Percentiles rank a stretch among this genome's conserved stretches.
Conservation (phyloP, 1,140 invertebrate species). For the Pseudoatta argentina region DNA sequence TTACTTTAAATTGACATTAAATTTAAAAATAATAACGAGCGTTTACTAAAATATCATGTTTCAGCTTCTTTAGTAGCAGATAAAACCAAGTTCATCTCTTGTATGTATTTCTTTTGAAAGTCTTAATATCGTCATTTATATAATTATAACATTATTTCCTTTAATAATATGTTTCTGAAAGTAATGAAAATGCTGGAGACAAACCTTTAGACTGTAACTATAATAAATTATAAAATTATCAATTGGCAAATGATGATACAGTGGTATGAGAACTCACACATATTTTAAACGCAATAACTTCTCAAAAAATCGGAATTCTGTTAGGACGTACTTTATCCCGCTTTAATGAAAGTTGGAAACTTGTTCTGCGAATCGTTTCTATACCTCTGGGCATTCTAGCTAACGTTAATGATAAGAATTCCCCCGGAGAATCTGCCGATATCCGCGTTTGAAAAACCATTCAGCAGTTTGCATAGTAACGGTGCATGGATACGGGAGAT, state of each 20-base stretch:
- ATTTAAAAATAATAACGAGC: constrained; percentile 24
- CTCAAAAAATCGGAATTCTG: not conserved
- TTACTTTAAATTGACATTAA: not conserved
- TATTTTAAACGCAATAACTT: constrained; percentile 13
- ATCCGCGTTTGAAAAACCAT: not conserved
- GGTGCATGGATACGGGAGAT: constrained; percentile 20
- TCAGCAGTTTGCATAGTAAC: constrained; percentile 35
- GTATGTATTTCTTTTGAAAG: constrained; percentile 2
- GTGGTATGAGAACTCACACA: not conserved
- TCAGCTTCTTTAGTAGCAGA: not conserved
- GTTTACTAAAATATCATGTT: constrained; percentile 3
- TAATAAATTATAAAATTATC: constrained; percentile 19
- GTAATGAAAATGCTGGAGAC: not conserved
- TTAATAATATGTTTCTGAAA: constrained; percentile 9
- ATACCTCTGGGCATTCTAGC: not conserved
- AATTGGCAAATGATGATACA: not conserved
- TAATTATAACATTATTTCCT: constrained; percentile 28
- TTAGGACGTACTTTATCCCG: not conserved
- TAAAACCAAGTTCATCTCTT: not conserved
- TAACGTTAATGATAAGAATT: constrained; percentile 33
- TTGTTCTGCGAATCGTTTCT: not conserved
- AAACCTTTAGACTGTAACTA: constrained; percentile 17
- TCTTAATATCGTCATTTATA: constrained; percentile 14
- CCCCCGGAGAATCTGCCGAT: constrained; percentile 4
- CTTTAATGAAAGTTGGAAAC: not conserved